Conservation (phyloP, 2,113 vertebrate species). For the Anser cygnoides region DNA sequence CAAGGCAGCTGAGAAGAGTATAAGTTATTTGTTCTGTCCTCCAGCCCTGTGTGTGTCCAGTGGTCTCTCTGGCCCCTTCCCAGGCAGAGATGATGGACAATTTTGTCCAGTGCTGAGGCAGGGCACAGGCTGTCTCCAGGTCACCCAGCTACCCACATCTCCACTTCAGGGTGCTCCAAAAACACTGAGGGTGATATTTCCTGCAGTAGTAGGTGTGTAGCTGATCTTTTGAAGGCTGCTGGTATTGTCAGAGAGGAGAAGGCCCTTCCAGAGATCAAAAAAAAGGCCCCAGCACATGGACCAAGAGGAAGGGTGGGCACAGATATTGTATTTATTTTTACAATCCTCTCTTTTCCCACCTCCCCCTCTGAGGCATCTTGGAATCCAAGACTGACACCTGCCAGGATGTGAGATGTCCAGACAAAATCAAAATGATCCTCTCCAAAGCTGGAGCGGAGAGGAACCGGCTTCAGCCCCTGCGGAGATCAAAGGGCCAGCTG, state of each 20-base stretch:
- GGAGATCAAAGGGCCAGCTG: constrained; percentile 70
- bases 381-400: constrained; percentile 76
- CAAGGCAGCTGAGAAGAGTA: not conserved
- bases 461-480: not conserved
- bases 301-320: not conserved
- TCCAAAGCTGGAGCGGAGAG: constrained; percentile 36
- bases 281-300: not conserved
- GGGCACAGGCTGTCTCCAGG: not conserved
- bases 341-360: not conserved
- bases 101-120: not conserved
- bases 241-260: not conserved
- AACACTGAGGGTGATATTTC: not conserved
- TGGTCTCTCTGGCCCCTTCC: not conserved
- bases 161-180: not conserved
- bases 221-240: not conserved
- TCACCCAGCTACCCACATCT: not conserved
- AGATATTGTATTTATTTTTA: constrained; percentile 25
- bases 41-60: accelerated
- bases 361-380: not conserved
- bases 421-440: constrained; percentile 68
- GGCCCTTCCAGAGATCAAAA: not conserved
- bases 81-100: not conserved
- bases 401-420: constrained; percentile 67
- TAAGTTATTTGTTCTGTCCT: not conserved
- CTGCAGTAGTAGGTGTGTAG: not conserved